Percentiles rank a stretch among this genome's conserved stretches.
Conservation (phyloP, 2,797 vertebrate species). For the Hippocampus kuda region DNA sequence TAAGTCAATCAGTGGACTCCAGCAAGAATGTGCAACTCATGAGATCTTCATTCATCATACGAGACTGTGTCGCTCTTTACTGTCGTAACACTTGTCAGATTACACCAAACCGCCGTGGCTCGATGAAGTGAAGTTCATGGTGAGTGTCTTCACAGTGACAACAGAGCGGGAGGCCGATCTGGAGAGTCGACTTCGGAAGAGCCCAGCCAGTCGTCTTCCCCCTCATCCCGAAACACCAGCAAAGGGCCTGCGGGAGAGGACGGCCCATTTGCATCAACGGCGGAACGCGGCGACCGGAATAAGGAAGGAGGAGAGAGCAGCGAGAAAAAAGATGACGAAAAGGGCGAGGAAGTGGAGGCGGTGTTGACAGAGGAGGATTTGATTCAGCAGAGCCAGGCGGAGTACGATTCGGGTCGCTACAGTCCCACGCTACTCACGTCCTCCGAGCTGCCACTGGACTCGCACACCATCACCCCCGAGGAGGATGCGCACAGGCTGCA, state of each 20-base stretch:
- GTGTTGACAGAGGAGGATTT: conserved; percentile 95
- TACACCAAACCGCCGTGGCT: no score
- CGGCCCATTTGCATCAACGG: conserved; percentile 40
- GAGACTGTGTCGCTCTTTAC: no score
- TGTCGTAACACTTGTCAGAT: no score
- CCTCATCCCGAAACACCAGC: conserved; percentile 18
- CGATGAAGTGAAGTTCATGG: no score
- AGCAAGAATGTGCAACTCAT: background rate
- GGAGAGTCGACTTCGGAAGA: conserved; percentile 15
- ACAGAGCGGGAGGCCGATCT: conserved; percentile 10
- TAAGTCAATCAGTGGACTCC: conserved; percentile 39
- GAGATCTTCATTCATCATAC: no score
- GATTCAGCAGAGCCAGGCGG: conserved; percentile 93
- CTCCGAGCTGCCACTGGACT: conserved; percentile 84
- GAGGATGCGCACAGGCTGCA: conserved; percentile 80
- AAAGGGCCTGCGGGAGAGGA: conserved; percentile 8
- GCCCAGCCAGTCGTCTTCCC: conserved; percentile 25
- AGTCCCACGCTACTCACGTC: conserved; percentile 78
- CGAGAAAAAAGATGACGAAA: conserved; percentile 44
- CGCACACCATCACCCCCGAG: conserved; percentile 78
- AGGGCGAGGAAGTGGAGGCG: conserved; percentile 72
- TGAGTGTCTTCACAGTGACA: conserved; percentile 12
- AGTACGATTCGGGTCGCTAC: conserved; percentile 89
- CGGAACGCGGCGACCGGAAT: conserved; percentile 16
- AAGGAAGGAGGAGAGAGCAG: conserved; percentile 33